Conservation (phyloP, 2,113 vertebrate species). For the Tauraco erythrolophus region DNA sequence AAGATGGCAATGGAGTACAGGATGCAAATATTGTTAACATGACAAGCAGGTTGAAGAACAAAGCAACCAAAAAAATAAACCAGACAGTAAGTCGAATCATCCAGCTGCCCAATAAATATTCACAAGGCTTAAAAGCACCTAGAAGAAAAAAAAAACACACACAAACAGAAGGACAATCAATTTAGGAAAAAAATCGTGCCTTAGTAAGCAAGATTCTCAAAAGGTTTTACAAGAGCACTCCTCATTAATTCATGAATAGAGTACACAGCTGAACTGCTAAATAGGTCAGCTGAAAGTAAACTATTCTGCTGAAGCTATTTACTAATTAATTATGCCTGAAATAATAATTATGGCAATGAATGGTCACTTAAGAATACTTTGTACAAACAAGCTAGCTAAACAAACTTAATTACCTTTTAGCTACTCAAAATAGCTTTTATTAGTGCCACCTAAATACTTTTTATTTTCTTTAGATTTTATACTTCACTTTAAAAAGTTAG, state of each 20-base stretch:
- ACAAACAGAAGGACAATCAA: neutral
- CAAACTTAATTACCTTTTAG: conserved; percentile 20
- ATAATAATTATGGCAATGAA: conserved; percentile 25
- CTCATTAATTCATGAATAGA: conserved; percentile 19
- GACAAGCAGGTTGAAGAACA: conserved; percentile 93
- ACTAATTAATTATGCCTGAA: conserved; percentile 51
- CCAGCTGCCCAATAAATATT: conserved; percentile 96
- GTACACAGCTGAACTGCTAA: conserved; percentile 18
- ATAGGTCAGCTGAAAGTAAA: conserved; percentile 11
- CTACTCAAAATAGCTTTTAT: conserved; percentile 4
- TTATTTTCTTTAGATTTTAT: neutral
- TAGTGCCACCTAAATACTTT: neutral
- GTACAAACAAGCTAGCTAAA: conserved; percentile 8
- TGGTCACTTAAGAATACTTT: conserved; percentile 12
- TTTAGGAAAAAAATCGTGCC: neutral
- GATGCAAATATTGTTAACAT: conserved; percentile 86
- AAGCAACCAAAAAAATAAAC: conserved; percentile 96
- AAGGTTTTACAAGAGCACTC: neutral
- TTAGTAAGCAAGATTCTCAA: conserved; percentile 32
- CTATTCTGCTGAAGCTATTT: conserved; percentile 21
- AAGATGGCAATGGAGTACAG: conserved; percentile 77
- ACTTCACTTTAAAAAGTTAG: neutral
- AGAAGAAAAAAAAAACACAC: conserved; percentile 9
- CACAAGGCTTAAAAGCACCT: conserved; percentile 98
- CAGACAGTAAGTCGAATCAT: conserved; percentile 98